Evolutionary conservation across 2,888 invertebrate genomes (phyloP).

Genomic region (Acanthacorydalis orientalis): DNA sequence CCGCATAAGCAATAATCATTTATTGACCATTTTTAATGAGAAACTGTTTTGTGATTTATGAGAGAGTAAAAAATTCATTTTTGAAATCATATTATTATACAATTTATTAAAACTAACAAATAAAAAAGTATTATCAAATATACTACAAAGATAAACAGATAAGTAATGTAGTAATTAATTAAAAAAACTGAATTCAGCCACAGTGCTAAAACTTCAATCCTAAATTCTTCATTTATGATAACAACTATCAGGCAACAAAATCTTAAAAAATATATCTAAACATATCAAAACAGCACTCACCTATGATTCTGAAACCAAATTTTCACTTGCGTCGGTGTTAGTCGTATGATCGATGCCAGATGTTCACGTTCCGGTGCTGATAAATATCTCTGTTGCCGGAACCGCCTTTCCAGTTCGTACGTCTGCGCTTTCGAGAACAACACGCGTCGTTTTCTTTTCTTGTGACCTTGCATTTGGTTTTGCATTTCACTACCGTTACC

Average conservation of each 20-base stretch:
- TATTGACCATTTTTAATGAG: too few relatives aligned
- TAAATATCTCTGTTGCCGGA: conserved; percentile 89
- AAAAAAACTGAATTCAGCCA: too few relatives aligned
- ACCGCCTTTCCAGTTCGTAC: conserved; percentile 85
- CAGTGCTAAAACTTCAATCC: too few relatives aligned
- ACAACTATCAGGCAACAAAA: not conserved
- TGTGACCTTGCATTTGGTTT: conserved; percentile 36
- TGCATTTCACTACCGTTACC: conserved; percentile 9
- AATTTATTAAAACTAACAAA: too few relatives aligned
- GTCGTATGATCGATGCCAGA: conserved; percentile 79
- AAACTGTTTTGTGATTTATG: too few relatives aligned
- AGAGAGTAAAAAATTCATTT: too few relatives aligned
- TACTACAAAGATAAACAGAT: too few relatives aligned
- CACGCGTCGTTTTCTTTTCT: conserved; percentile 89
- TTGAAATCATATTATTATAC: too few relatives aligned
- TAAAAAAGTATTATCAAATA: too few relatives aligned
- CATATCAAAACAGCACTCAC: conserved; percentile 14
- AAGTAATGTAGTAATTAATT: too few relatives aligned
- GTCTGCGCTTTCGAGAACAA: conserved; percentile 96
- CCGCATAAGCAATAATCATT: too few relatives aligned
- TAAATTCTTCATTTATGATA: not conserved
- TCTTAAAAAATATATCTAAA: not conserved
- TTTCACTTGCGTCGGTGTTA: conserved; percentile 96
- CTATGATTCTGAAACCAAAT: conserved; percentile 99
- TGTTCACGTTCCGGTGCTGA: conserved; percentile 97